Evolutionary conservation across 2,888 invertebrate genomes (phyloP), one percentile per base, ranked within the genome.

Genomic region (Parnassius mnemosyne): DNA sequence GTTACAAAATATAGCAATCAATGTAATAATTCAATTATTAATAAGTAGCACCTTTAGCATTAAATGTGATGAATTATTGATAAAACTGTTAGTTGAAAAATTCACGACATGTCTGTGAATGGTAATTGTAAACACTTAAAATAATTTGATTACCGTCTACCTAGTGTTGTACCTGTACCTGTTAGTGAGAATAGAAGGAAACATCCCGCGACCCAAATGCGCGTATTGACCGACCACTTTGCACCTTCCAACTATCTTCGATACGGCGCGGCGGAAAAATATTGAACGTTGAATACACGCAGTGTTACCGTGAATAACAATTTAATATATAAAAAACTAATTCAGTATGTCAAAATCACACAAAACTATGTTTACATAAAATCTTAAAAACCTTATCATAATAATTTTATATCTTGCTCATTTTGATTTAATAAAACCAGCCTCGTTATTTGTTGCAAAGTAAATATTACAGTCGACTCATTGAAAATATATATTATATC

Each of bases 141-240:
- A 73, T 74, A 74, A 76, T 79, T 81, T 81, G 76, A 82, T 83
- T 77, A 76, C 76, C 76, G 76, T 81, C 79, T 80, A 75, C 75
- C 74, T 74, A n/a, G n/a, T n/a, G n/a, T n/a, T n/a, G n/a, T n/a
- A n/a, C n/a, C n/a, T n/a, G n/a, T 80, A 75, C 75, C 74, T 74
- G 78, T 71, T 72, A 73, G 82, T 76, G 80, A 77, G 79, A 79
- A 82, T 79, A 78, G 76, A 61, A 60, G 65, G 66, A 71, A 76
- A 69, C 73, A 69, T 72, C 71, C 70, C 74, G 78, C 74, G 75
- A 67, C 69, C 66, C 69, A 64, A 69, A 68, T 69, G 68, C 68
- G 72, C 64, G 13, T 87, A 78, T 89, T 87, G 81, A 84, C 87
- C 72, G 67, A 84, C 77, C 84, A 87, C 87, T 89, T 89, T 73